Percentiles rank a stretch among this genome's conserved stretches.
Conservation (phyloP, 1,140 invertebrate species). For the Dendroctonus ponderosae region DNA sequence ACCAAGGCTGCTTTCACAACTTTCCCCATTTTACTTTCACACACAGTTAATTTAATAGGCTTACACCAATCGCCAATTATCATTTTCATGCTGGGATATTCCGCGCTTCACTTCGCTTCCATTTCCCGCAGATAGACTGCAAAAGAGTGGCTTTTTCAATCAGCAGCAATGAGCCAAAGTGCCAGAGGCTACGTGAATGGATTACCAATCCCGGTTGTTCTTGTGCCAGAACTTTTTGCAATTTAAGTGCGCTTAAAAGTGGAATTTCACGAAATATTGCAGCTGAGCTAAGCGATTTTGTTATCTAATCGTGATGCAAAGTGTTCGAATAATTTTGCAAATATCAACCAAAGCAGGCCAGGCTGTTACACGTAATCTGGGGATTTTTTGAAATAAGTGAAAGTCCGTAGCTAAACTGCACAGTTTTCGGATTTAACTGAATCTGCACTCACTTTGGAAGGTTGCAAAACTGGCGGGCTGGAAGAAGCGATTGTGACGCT, state of each 20-base stretch:
- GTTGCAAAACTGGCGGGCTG: too few relatives aligned
- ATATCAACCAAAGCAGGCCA: conserved; percentile 2
- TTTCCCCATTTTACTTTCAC: conserved; percentile 29
- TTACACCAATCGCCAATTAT: neutral
- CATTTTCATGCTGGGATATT: neutral
- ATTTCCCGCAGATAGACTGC: neutral
- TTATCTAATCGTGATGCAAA: neutral
- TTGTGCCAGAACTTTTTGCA: too few relatives aligned
- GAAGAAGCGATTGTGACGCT: too few relatives aligned
- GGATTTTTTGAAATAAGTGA: conserved; percentile 12
- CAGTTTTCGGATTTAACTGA: too few relatives aligned
- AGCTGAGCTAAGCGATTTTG: neutral
- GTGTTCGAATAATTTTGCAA: conserved; percentile 6
- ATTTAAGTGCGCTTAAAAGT: too few relatives aligned
- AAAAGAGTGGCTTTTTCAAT: neutral
- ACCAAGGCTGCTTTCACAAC: conserved; percentile 26
- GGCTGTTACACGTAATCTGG: neutral
- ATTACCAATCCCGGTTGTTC: too few relatives aligned
- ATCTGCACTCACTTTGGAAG: too few relatives aligned
- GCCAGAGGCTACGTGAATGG: too few relatives aligned
- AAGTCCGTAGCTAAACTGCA: neutral
- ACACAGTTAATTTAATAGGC: conserved; percentile 12
- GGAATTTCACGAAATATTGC: neutral
- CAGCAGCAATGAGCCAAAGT: too few relatives aligned
- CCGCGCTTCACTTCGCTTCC: neutral